phyloP scores from a whole-genome alignment of 1,140 invertebrate species.

The Musca domestica region DNA sequence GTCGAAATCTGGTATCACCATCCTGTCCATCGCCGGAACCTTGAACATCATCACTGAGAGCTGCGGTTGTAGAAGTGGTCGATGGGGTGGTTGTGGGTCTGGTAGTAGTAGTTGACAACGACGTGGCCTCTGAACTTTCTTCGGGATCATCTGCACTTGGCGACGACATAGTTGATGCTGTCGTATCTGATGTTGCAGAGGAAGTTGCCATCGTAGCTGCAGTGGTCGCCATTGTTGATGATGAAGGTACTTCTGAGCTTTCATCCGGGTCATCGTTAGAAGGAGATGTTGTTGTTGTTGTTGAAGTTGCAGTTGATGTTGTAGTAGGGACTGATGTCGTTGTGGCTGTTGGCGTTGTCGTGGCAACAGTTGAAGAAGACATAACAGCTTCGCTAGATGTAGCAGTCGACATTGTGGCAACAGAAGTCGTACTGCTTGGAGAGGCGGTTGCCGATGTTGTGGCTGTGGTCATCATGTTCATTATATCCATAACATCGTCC shows the following conservation, averaged over 20 bases:
- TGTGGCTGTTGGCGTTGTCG: neutral
- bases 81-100: conserved; percentile 28
- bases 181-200: neutral
- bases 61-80: conserved; percentile 27
- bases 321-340: neutral
- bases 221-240: neutral
- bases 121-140: neutral
- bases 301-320: conserved; percentile 1
- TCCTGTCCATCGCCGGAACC: conserved; percentile 56
- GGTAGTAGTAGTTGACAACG: conserved; percentile 16
- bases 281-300: neutral
- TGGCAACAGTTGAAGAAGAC: neutral
- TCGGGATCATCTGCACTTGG: neutral
- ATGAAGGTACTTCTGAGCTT: neutral
- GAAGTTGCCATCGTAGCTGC: neutral
- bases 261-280: too few species aligned
- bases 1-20: conserved; percentile 16
- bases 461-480: too few species aligned
- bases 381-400: neutral
- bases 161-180: conserved; percentile 1
- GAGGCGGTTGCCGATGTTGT: too few species aligned
- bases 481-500: neutral
- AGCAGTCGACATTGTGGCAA: neutral
- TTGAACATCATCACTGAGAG: conserved; percentile 40
- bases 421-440: neutral